phyloP scores from a whole-genome alignment of 2,888 invertebrate genomes.

The Tillus elongatus region DNA sequence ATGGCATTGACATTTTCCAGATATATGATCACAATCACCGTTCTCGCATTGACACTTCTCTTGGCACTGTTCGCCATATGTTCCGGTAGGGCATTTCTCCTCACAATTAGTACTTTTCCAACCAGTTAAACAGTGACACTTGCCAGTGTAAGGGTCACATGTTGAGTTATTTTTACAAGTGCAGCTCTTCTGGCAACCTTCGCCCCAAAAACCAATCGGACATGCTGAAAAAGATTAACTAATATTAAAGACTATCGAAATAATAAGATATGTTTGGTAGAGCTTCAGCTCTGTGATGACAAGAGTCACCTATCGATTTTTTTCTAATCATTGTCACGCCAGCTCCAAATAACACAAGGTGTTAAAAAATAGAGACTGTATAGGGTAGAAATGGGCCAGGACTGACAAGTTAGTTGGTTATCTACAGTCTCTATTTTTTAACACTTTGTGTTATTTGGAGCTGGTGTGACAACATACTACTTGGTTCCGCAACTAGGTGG shows the following conservation, averaged over 20 bases:
- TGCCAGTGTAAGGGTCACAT: constrained; percentile 79
- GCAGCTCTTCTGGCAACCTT: constrained; percentile 68
- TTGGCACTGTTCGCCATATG: constrained; percentile 65
- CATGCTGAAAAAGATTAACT: constrained; percentile 52
- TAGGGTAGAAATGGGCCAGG: too few relatives aligned
- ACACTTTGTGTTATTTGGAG: too few relatives aligned
- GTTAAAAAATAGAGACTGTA: too few relatives aligned
- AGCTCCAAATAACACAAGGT: too few relatives aligned
- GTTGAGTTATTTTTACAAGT: constrained; percentile 74
- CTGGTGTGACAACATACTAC: too few relatives aligned
- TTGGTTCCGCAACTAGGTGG: too few relatives aligned
- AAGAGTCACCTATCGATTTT: too few relatives aligned
- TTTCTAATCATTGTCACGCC: too few relatives aligned
- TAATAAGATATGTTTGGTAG: too few relatives aligned
- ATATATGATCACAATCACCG: constrained; percentile 69
- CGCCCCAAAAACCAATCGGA: constrained; percentile 73
- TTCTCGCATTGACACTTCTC: constrained; percentile 72
- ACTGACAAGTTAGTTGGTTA: too few relatives aligned
- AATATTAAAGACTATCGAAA: neutral
- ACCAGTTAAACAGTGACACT: constrained; percentile 71
- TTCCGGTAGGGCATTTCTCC: constrained; percentile 54
- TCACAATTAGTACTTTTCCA: constrained; percentile 67
- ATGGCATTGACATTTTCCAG: constrained; percentile 67
- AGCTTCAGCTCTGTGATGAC: too few relatives aligned
- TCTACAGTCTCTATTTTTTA: too few relatives aligned